phyloP scores from a whole-genome alignment of 2,113 vertebrate genomes.

The Tragelaphus imberbis region DNA sequence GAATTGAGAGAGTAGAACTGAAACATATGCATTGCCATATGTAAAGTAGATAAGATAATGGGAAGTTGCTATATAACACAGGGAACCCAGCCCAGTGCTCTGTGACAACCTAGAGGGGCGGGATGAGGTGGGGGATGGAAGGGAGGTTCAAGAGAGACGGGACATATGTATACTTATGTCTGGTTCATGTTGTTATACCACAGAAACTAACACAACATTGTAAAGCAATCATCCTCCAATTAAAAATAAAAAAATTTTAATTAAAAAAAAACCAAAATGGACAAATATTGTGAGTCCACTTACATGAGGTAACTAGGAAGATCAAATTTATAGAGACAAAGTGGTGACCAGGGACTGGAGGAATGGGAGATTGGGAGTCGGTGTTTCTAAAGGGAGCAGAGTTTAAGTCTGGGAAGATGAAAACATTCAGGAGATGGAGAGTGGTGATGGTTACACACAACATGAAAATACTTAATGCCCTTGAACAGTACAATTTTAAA shows the following conservation, averaged over 20 bases:
- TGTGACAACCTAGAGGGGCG: background rate
- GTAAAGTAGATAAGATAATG: background rate
- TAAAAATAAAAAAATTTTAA: background rate
- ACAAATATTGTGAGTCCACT: background rate
- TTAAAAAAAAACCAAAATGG: background rate
- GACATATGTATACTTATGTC: background rate
- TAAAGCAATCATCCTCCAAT: background rate
- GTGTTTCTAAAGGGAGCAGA: background rate
- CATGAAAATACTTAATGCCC: background rate
- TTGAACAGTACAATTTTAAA: background rate
- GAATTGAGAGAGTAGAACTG: background rate
- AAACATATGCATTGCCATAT: background rate
- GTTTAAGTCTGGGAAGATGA: background rate
- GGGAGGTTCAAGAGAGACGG: background rate
- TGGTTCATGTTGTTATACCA: background rate
- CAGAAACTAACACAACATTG: background rate
- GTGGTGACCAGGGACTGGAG: background rate
- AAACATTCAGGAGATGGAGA: background rate
- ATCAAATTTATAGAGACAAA: background rate
- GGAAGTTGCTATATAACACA: background rate
- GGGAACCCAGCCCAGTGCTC: background rate
- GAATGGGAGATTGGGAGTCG: no score
- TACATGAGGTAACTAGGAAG: background rate
- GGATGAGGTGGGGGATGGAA: background rate
- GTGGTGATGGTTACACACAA: background rate